Conservation (phyloP, 2,113 vertebrate genomes). For the Cyanoderma ruficeps region DNA sequence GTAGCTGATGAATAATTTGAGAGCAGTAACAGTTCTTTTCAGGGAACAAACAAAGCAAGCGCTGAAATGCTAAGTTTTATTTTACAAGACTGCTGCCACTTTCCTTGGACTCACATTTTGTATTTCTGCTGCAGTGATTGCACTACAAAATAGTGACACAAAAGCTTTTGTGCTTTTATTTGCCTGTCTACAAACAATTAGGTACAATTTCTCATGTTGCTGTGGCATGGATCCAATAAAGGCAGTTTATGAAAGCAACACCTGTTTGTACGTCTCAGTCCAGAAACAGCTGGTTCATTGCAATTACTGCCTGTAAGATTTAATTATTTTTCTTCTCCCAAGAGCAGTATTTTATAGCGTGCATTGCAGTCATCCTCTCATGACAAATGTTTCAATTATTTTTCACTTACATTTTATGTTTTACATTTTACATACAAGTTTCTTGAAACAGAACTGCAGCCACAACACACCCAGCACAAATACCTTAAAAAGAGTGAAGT, state of each 20-base stretch:
- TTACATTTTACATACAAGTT: background rate
- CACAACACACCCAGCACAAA: background rate
- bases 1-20: conserved; percentile 42
- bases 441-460: background rate
- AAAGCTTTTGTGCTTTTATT: background rate
- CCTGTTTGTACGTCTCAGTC: background rate
- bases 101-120: background rate
- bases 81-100: background rate
- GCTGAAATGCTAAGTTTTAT: background rate
- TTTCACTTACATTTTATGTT: background rate
- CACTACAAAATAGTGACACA: background rate
- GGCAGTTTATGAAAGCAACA: background rate
- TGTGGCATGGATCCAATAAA: background rate
- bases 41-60: background rate
- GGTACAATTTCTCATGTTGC: background rate
- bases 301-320: background rate
- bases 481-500: background rate
- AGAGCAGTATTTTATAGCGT: background rate
- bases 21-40: background rate
- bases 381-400: background rate
- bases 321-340: background rate
- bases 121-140: background rate
- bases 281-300: background rate
- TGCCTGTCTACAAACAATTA: background rate
- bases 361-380: background rate